Conservation (phyloP, 92 coral and sea anemone species). For the Anthopleura xanthogrammica region DNA sequence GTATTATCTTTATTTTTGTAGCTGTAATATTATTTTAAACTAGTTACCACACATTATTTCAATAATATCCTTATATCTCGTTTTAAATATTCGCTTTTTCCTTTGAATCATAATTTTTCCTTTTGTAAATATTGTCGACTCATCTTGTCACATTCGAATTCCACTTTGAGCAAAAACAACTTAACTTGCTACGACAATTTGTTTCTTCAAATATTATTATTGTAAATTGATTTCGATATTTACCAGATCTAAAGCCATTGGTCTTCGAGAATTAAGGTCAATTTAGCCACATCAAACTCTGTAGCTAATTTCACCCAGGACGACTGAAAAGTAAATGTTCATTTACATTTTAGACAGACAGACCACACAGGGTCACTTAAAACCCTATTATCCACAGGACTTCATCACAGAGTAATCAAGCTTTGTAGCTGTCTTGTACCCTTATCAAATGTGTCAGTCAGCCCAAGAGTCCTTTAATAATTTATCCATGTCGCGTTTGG, state of each 20-base stretch:
- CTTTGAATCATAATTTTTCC: not conserved
- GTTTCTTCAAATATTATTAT: not conserved
- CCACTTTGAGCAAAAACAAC: not conserved
- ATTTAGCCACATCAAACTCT: not conserved
- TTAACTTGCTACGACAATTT: not conserved
- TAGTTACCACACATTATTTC: not conserved
- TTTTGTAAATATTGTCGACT: not conserved
- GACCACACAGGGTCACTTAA: slow-evolving; percentile 3
- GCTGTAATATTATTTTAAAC: not conserved
- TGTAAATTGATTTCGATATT: not conserved
- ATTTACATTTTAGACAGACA: not conserved
- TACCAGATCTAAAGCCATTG: not conserved
- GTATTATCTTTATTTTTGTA: not conserved
- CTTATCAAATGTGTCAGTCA: not conserved
- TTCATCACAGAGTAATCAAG: not conserved
- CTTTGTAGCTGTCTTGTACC: not conserved
- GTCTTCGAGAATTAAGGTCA: not conserved
- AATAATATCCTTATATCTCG: not conserved
- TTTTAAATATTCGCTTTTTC: not conserved
- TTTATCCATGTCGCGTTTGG: not conserved
- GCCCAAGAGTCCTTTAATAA: not conserved
- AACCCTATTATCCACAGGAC: not conserved
- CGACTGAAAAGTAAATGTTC: not conserved
- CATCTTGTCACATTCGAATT: slow-evolving; percentile 1
- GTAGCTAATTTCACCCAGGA: not conserved